Base-by-base conservation (phyloP, 2,888 invertebrate genomes). In the Pterostichus madidus region DNA sequence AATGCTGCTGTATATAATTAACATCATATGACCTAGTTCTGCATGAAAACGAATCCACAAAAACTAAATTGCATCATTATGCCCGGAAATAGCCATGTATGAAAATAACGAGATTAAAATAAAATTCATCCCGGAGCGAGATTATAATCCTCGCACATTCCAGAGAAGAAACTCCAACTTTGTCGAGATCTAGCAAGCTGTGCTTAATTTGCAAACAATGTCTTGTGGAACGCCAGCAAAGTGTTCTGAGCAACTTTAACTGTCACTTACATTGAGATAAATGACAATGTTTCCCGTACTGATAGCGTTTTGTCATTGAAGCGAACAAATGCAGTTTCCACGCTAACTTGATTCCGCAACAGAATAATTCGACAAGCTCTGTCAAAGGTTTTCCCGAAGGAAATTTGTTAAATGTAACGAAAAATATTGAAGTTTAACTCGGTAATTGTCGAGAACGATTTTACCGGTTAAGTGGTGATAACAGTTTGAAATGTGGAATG, bases 121-220 rank as follows among this genome's bases (percentile, higher is more conserved):
- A 75, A 75, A 75, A 75, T 75, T 49, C 75, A 52, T 52, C 52
- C 35, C 13, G 13, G 52, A 44, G 56, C 8, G 44, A 71, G 31
- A 61, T 32, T 44, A 71, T 71, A 44, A 71, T 71, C 68, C 68
- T 32, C 10, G 15, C 71, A 64, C 64, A 35, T 35, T 64, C 64
- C 64, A 32, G 15, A 32, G 13, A 31, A 71, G 17, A 17, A 71
- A 39, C 44, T 75, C 75, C 75, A 75, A 75, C 46, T 71, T 44
- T 71, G 71, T 24, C 17, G 59, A 46, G 64, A 71, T 71, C 46
- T 49, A 75, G 52, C 49, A 52, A 52, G 53, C 49, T 32, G 77
- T 1, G 77, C 77, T 35, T 81, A 81, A 81, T 81, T 81, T 81
- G 81, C 61, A 75, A 81, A 81, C 81, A 81, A 81, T 81, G 75